phyloP scores from a whole-genome alignment of 2,113 vertebrate genomes.

The Aviceda subcristata region DNA sequence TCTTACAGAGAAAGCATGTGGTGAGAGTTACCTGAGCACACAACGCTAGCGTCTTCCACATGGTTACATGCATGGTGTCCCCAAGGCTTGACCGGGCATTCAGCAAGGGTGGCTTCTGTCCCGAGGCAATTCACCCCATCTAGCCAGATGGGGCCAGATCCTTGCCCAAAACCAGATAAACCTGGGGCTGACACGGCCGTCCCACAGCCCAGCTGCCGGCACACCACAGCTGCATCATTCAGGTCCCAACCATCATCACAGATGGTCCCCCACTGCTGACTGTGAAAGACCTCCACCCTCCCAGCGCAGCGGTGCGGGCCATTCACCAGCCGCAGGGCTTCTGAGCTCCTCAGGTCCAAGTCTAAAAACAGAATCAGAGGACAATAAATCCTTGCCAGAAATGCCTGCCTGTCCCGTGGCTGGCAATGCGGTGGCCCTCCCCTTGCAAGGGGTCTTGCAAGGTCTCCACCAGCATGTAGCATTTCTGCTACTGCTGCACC shows the following conservation, averaged over 20 bases:
- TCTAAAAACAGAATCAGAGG: not conserved
- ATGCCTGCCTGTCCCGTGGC: not conserved
- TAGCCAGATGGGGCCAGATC: not conserved
- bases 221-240: conserved; percentile 72
- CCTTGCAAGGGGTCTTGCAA: not conserved
- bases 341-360: accelerated
- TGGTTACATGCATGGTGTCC: not conserved
- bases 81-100: not conserved
- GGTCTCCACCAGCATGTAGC: not conserved
- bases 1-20: not conserved
- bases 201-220: conserved; percentile 64
- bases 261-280: conserved; percentile 85
- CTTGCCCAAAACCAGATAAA: not conserved
- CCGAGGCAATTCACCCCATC: not conserved
- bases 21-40: conserved; percentile 22
- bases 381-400: not conserved
- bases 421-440: not conserved
- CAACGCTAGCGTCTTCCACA: not conserved
- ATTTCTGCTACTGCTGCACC: not conserved
- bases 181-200: not conserved
- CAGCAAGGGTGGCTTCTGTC: not conserved
- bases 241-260: conserved; percentile 87
- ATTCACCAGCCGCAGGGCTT: not conserved
- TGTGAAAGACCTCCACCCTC: conserved; percentile 80
- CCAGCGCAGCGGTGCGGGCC: not conserved